Percentiles rank a stretch among this genome's conserved stretches.
Evolutionary conservation across 1,140 invertebrate genomes (phyloP).

Genomic region (Bemisia tabaci): DNA sequence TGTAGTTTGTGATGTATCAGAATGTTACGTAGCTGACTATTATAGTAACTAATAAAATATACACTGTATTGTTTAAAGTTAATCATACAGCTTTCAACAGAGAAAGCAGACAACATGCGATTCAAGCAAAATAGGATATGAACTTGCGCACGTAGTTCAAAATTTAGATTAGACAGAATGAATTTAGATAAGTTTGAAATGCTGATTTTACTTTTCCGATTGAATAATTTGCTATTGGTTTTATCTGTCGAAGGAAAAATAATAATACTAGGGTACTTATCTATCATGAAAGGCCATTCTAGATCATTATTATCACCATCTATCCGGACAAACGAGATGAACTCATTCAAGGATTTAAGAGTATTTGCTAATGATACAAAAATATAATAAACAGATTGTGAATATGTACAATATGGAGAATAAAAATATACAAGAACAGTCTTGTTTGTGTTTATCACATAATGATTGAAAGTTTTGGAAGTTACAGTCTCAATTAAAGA

Average conservation of each 20-base stretch:
- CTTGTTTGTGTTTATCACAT: neutral
- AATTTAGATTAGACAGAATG: slow-evolving; percentile 47
- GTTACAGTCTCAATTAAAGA: neutral
- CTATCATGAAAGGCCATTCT: slow-evolving; percentile 64
- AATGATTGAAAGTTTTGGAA: neutral
- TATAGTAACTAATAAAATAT: neutral
- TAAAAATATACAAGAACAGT: slow-evolving; percentile 50
- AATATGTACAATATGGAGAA: slow-evolving; percentile 56
- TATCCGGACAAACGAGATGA: slow-evolving; percentile 47
- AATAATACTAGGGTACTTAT: slow-evolving; percentile 55
- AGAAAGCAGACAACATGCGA: neutral
- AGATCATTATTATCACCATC: slow-evolving; percentile 66
- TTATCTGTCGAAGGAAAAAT: slow-evolving; percentile 55
- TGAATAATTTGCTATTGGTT: slow-evolving; percentile 56
- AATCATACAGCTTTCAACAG: neutral
- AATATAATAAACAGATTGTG: slow-evolving; percentile 46
- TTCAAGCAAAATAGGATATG: neutral
- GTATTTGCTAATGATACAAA: slow-evolving; percentile 49
- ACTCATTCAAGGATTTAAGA: slow-evolving; percentile 36
- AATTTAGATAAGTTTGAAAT: slow-evolving; percentile 55
- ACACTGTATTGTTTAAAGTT: neutral
- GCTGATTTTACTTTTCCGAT: slow-evolving; percentile 43
- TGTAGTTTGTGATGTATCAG: neutral
- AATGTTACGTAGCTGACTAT: neutral
- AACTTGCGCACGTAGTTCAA: slow-evolving; percentile 16